Percentiles rank a stretch among this genome's conserved stretches.
Conservation (phyloP, 2,888 invertebrate genomes). For the Spisula subtruncata region DNA sequence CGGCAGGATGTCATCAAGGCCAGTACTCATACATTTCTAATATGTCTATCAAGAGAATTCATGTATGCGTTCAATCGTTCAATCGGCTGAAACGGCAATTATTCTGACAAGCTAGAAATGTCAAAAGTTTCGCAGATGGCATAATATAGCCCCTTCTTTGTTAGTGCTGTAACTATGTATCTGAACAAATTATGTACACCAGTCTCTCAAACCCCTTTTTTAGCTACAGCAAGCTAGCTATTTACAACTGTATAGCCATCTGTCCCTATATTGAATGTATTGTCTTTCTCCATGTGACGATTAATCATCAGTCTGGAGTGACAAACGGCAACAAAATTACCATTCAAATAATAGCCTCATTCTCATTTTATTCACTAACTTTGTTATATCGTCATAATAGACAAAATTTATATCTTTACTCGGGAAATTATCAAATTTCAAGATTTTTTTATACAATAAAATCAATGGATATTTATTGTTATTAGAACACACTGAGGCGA, state of each 20-base stretch:
- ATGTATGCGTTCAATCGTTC: slow-evolving; percentile 39
- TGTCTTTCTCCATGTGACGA: slow-evolving; percentile 41
- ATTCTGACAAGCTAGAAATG: slow-evolving; percentile 56
- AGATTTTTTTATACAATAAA: slow-evolving; percentile 2
- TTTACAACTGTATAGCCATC: slow-evolving; percentile 67
- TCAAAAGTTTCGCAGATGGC: slow-evolving; percentile 59
- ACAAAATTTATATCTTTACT: slow-evolving; percentile 39
- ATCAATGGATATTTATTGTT: background rate
- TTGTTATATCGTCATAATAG: slow-evolving; percentile 45
- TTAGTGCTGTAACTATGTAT: slow-evolving; percentile 59
- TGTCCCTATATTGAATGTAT: slow-evolving; percentile 67
- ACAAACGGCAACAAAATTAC: slow-evolving; percentile 48
- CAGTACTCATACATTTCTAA: slow-evolving; percentile 55
- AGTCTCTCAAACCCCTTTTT: slow-evolving; percentile 30
- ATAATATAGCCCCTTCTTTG: slow-evolving; percentile 50
- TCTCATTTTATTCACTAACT: background rate
- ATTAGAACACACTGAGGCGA: background rate
- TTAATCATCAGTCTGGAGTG: slow-evolving; percentile 36
- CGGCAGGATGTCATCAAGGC: slow-evolving; percentile 57
- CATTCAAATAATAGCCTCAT: slow-evolving; percentile 51
- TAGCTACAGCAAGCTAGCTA: slow-evolving; percentile 48
- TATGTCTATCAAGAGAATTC: slow-evolving; percentile 52
- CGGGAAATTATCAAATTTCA: slow-evolving; percentile 1
- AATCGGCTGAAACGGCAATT: slow-evolving; percentile 46
- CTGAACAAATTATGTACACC: slow-evolving; percentile 65